These are phyloP conservation scores for Pyralis farinalis DNA, from an alignment of 2,888 invertebrate species.

Conservation along the genomic window DNA sequence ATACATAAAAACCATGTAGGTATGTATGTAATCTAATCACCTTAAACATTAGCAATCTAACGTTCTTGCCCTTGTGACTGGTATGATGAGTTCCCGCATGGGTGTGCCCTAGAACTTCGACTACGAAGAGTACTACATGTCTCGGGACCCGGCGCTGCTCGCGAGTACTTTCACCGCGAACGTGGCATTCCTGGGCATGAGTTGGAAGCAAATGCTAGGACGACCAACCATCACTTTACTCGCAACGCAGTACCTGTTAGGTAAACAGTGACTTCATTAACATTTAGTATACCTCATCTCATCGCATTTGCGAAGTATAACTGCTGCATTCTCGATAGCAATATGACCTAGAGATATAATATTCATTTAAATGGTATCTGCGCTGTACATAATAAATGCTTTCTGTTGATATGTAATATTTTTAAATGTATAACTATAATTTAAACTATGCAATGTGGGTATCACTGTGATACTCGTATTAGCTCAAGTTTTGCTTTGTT, in stretches of 20 bases:
- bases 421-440: too few species aligned
- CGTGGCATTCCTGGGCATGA: conserved; percentile 96
- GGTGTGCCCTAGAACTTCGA: conserved; percentile 89
- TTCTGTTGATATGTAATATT: too few species aligned
- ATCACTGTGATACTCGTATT: too few species aligned
- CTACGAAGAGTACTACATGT: conserved; percentile 97
- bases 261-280: conserved; percentile 71
- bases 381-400: too few species aligned
- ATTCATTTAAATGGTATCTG: too few species aligned
- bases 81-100: conserved; percentile 45
- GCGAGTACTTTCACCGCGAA: conserved; percentile 96
- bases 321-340: too few species aligned
- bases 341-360: too few species aligned
- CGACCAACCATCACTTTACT: conserved; percentile 96
- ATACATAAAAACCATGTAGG: too few species aligned
- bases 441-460: too few species aligned
- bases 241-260: conserved; percentile 91
- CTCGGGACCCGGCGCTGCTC: conserved; percentile 96
- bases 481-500: too few species aligned
- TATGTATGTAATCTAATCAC: neutral
- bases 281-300: too few species aligned
- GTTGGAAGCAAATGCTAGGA: conserved; percentile 98
- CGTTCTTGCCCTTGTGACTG: conserved; percentile 1
- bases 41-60: neutral
- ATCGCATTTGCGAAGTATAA: too few species aligned